Percentiles rank a stretch among this genome's conserved stretches.
These are phyloP conservation scores for Corythornis vintsioides DNA, from an alignment of 2,113 vertebrate species.

Conservation along the genomic window DNA sequence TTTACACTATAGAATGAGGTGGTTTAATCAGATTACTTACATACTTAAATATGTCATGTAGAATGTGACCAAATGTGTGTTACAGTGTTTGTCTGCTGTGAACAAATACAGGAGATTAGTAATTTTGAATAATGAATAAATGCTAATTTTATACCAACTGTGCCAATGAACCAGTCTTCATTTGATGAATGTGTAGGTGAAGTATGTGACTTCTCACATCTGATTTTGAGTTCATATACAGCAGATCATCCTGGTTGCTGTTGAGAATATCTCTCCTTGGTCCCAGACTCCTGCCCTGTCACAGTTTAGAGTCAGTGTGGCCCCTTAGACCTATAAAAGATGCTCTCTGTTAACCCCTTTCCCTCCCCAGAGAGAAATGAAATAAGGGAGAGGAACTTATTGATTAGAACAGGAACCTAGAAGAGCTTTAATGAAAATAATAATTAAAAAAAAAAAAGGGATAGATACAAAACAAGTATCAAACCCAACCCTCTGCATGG, in stretches of 20 bases:
- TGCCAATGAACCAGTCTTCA: not conserved
- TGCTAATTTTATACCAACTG: not conserved
- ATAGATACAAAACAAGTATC: too few relatives aligned
- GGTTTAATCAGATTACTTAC: not conserved
- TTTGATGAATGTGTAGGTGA: not conserved
- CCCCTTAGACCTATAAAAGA: too few relatives aligned
- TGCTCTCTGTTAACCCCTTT: too few relatives aligned
- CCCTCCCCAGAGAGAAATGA: too few relatives aligned
- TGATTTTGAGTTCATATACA: not conserved
- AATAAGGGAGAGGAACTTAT: too few relatives aligned
- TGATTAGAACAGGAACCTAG: too few relatives aligned
- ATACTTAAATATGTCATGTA: not conserved
- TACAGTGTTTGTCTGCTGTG: not conserved
- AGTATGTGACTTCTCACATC: not conserved
- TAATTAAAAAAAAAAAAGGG: too few relatives aligned
- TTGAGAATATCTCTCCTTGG: not conserved
- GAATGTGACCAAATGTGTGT: not conserved
- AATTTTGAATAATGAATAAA: conserved; percentile 33
- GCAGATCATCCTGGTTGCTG: not conserved
- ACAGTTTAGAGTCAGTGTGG: too few relatives aligned
- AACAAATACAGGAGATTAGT: not conserved
- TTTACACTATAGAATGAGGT: not conserved
- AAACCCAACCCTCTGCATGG: too few relatives aligned
- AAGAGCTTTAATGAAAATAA: too few relatives aligned
- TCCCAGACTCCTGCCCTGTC: not conserved